A percentile compares a stretch with the other conserved stretches of the same genome.
phyloP scores from a whole-genome alignment of 2,113 vertebrate species.

The Leucopsar rothschildi region DNA sequence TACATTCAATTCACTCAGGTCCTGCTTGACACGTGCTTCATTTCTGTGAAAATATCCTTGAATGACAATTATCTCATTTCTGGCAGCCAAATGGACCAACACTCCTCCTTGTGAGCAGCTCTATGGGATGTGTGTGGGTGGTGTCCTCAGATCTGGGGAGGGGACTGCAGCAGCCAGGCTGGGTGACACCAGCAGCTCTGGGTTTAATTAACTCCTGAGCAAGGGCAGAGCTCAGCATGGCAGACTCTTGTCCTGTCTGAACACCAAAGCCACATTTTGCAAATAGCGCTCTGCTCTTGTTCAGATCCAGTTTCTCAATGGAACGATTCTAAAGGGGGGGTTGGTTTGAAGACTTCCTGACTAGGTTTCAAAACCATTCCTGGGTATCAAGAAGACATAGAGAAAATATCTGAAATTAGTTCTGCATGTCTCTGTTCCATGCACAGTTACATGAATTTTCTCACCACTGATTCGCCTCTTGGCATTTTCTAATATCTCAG shows the following conservation, averaged over 20 bases:
- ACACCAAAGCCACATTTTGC: background rate
- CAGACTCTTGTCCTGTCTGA: background rate
- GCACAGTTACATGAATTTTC: background rate
- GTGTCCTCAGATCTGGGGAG: background rate
- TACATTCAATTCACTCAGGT: background rate
- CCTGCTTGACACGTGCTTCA: constrained; percentile 21
- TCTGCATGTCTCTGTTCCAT: background rate
- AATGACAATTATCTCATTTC: constrained; percentile 48
- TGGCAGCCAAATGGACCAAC: constrained; percentile 15
- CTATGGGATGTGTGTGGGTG: background rate
- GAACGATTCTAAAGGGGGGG: background rate
- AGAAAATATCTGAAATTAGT: background rate
- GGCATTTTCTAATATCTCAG: background rate
- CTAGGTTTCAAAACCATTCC: background rate
- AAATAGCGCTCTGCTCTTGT: background rate
- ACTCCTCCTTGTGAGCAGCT: background rate
- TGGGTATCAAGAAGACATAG: background rate
- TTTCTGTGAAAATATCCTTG: constrained; percentile 34
- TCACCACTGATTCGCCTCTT: background rate
- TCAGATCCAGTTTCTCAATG: background rate
- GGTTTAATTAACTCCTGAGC: background rate
- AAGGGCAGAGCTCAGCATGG: background rate
- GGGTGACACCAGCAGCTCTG: background rate
- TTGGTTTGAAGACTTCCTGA: background rate
- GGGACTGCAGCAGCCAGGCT: background rate